These are phyloP conservation scores for Xanthorhoe spadicearia DNA, from an alignment of 2,888 invertebrate species.

Conservation along the genomic window DNA sequence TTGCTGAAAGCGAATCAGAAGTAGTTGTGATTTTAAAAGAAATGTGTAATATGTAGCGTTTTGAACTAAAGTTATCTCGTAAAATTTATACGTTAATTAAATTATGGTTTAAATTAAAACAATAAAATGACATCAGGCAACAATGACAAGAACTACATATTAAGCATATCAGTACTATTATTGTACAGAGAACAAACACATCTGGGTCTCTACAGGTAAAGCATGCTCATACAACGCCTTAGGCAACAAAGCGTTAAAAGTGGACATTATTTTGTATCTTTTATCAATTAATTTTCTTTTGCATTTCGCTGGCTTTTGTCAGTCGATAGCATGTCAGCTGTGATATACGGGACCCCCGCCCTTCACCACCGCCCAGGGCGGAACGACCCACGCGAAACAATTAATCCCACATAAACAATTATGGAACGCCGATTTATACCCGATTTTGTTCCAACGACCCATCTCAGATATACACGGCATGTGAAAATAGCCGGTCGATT, in stretches of 20 bases:
- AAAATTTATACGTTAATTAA: no score
- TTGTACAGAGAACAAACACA: no score
- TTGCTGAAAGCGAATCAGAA: background rate
- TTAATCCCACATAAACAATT: constrained; percentile 77
- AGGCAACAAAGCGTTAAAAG: no score
- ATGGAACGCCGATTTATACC: constrained; percentile 68
- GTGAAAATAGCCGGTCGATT: constrained; percentile 10
- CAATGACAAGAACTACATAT: no score
- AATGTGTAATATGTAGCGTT: background rate
- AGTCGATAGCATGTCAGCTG: constrained; percentile 62
- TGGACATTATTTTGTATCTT: background rate
- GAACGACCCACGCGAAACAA: constrained; percentile 61
- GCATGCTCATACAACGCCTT: no score
- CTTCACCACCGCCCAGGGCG: constrained; percentile 54
- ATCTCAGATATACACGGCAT: constrained; percentile 37
- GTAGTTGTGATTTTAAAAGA: background rate
- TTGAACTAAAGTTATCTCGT: background rate
- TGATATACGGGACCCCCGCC: constrained; percentile 66
- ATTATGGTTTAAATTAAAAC: no score
- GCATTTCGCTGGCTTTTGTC: constrained; percentile 49
- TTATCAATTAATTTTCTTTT: constrained; percentile 7
- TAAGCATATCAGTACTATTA: no score
- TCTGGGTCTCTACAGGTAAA: no score
- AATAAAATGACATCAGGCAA: no score
- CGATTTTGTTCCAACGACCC: constrained; percentile 64